Evolutionary conservation across 2,113 vertebrate genomes (phyloP).

Genomic region (Marmota flaviventris): DNA sequence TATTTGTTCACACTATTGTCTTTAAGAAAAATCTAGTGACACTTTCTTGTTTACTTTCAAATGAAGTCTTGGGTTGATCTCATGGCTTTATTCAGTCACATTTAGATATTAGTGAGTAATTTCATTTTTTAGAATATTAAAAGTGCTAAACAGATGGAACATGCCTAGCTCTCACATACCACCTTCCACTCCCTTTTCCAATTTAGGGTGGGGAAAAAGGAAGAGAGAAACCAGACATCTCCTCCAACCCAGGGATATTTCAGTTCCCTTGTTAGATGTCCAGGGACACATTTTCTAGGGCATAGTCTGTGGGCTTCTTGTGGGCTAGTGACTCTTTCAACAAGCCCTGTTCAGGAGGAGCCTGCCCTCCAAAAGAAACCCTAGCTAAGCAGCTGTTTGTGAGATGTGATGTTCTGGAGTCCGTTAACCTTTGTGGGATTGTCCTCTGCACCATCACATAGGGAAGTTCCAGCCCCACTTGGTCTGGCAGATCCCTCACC

Average conservation of each 20-base stretch:
- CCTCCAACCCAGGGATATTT: background rate
- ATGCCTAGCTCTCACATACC: background rate
- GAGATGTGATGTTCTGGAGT: background rate
- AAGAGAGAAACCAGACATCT: background rate
- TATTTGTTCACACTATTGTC: background rate
- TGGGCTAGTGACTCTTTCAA: no score
- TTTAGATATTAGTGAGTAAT: background rate
- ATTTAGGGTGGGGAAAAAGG: background rate
- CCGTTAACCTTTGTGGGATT: background rate
- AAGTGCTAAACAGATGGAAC: background rate
- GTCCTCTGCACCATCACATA: background rate
- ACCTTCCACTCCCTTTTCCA: background rate
- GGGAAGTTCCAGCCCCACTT: background rate
- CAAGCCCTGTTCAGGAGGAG: background rate
- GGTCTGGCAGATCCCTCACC: background rate
- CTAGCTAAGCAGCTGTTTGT: background rate
- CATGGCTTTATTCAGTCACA: background rate
- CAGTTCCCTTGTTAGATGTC: accelerated
- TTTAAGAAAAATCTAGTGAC: background rate
- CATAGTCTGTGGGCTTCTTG: background rate
- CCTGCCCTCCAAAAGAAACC: background rate
- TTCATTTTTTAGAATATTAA: background rate
- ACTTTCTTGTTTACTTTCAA: background rate
- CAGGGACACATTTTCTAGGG: background rate
- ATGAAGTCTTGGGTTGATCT: background rate